Percentiles rank a stretch among this genome's conserved stretches.
These are phyloP conservation scores for Lepidostoma basale DNA, from an alignment of 1,140 invertebrate genomes.

Conservation along the genomic window DNA sequence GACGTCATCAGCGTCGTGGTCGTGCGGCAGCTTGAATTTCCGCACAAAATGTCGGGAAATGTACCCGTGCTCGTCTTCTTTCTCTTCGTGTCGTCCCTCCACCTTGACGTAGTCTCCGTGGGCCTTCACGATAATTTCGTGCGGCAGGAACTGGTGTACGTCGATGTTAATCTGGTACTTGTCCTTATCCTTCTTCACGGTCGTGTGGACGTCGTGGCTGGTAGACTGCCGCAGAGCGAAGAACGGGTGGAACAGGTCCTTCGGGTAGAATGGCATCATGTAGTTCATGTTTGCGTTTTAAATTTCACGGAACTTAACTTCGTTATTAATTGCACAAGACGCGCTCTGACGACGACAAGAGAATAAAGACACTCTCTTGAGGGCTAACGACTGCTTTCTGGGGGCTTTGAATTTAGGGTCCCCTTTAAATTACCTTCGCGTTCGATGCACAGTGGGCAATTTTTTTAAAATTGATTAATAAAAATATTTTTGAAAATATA, in stretches of 20 bases:
- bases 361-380: not conserved
- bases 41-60: slow-evolving; percentile 71
- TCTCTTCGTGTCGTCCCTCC: slow-evolving; percentile 73
- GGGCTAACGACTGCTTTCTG: not conserved
- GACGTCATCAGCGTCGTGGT: slow-evolving; percentile 68
- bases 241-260: not conserved
- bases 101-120: slow-evolving; percentile 68
- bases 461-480: no score
- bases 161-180: slow-evolving; percentile 71
- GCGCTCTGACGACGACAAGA: not conserved
- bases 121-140: slow-evolving; percentile 78
- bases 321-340: not conserved
- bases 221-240: not conserved
- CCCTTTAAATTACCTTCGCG: no score
- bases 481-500: no score
- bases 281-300: not conserved
- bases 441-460: no score
- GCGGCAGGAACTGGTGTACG: slow-evolving; percentile 78
- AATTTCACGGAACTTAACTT: not conserved
- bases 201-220: slow-evolving; percentile 10
- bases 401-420: no score
- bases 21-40: slow-evolving; percentile 67
- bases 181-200: slow-evolving; percentile 64
- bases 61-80: slow-evolving; percentile 69
- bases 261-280: not conserved